Percentiles rank a stretch among this genome's conserved stretches.
Conservation (phyloP, 2,113 vertebrate species). For the Chlorodrepanis virens region DNA sequence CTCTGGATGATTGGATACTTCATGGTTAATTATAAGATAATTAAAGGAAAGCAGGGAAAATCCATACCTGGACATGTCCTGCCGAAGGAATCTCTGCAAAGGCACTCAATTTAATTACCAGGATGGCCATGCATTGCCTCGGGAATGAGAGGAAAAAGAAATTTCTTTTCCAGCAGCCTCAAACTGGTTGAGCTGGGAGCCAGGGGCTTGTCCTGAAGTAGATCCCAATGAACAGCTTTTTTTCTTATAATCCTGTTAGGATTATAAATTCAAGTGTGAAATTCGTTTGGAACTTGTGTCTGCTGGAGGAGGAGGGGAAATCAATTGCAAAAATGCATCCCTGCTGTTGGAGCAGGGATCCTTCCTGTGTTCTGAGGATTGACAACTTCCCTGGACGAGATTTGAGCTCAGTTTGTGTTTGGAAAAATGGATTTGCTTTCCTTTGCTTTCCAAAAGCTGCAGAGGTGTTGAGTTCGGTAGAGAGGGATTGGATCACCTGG, state of each 20-base stretch:
- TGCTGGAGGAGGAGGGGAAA: background rate
- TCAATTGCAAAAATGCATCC: background rate
- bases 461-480: rapidly evolving
- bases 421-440: background rate
- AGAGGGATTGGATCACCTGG: background rate
- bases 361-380: rapidly evolving
- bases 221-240: background rate
- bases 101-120: background rate
- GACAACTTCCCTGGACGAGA: background rate
- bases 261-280: background rate
- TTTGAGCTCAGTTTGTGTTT: background rate
- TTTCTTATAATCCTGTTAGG: background rate
- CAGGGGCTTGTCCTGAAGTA: background rate
- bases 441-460: background rate
- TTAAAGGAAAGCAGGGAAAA: background rate
- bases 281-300: background rate
- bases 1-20: background rate
- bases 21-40: background rate
- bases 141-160: background rate
- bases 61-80: background rate
- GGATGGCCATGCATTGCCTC: background rate
- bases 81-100: background rate
- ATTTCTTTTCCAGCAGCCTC: background rate
- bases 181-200: background rate
- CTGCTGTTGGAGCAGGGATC: background rate